Evolutionary conservation across 2,888 invertebrate genomes (phyloP).

Genomic region (Cyrtodaria siliqua): DNA sequence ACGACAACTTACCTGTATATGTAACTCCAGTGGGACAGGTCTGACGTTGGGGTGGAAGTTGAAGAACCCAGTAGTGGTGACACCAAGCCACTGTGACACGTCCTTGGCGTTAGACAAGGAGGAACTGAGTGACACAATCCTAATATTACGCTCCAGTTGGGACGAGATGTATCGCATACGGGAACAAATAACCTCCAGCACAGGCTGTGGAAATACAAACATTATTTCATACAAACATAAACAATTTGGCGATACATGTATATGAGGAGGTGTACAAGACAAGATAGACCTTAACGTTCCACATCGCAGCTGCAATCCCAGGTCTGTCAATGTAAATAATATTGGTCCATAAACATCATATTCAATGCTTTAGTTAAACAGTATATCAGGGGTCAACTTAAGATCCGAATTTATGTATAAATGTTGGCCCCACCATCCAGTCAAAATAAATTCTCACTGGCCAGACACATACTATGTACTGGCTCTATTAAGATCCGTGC

Average conservation of each 20-base stretch:
- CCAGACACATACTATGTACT: no score
- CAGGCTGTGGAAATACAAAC: slow-evolving; percentile 88
- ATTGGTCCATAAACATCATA: neutral
- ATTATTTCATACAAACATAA: neutral
- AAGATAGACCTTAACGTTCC: neutral
- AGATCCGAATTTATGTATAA: no score
- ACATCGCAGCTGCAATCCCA: neutral
- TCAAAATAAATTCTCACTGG: no score
- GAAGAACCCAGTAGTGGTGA: slow-evolving; percentile 96
- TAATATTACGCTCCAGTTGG: slow-evolving; percentile 92
- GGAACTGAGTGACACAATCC: slow-evolving; percentile 97
- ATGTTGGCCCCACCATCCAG: no score
- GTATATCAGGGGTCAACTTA: no score
- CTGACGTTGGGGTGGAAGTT: slow-evolving; percentile 99
- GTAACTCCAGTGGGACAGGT: slow-evolving; percentile 97
- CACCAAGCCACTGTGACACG: slow-evolving; percentile 98
- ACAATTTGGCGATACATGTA: no score
- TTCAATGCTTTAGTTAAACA: no score
- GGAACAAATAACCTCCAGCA: slow-evolving; percentile 96
- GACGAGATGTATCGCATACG: slow-evolving; percentile 97
- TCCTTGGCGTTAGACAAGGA: slow-evolving; percentile 98
- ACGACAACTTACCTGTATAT: slow-evolving; percentile 89
- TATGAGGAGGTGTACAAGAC: no score
- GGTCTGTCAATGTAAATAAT: neutral
- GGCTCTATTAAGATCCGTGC: no score